Evolutionary conservation across 2,888 invertebrate genomes (phyloP).

Genomic region (Amphiduros pacificus): DNA sequence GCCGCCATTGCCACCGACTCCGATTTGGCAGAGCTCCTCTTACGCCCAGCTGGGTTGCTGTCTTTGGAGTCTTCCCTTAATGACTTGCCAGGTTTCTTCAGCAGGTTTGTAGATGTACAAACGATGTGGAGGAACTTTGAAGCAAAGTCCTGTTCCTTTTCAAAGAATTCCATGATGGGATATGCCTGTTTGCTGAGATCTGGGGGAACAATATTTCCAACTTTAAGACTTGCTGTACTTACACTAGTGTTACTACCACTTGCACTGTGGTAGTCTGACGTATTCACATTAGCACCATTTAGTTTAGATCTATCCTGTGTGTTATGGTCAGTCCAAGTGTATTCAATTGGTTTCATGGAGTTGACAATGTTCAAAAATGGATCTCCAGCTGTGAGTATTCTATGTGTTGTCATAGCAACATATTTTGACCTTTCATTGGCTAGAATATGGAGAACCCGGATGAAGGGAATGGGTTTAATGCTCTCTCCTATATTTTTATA

Average conservation of each 20-base stretch:
- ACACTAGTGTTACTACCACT: slow-evolving; percentile 4
- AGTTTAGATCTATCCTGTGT: neutral
- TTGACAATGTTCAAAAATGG: slow-evolving; percentile 44
- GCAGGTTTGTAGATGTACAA: slow-evolving; percentile 52
- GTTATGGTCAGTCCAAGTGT: slow-evolving; percentile 35
- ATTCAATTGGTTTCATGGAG: slow-evolving; percentile 38
- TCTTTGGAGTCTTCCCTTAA: too few relatives aligned
- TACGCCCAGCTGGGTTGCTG: neutral
- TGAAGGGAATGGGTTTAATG: slow-evolving; percentile 44
- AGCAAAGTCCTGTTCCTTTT: slow-evolving; percentile 52
- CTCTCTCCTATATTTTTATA: slow-evolving; percentile 16
- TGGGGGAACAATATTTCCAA: slow-evolving; percentile 44
- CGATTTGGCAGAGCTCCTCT: neutral
- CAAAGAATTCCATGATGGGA: slow-evolving; percentile 49
- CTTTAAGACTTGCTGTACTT: slow-evolving; percentile 1
- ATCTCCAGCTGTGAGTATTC: slow-evolving; percentile 49
- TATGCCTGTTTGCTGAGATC: slow-evolving; percentile 47
- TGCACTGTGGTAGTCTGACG: slow-evolving; percentile 46
- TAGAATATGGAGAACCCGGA: slow-evolving; percentile 47
- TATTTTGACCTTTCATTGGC: slow-evolving; percentile 52
- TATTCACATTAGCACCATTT: slow-evolving; percentile 26
- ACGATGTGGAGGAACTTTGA: slow-evolving; percentile 53
- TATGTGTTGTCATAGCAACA: slow-evolving; percentile 50
- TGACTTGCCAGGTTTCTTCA: slow-evolving; percentile 37
- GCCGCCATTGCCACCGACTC: slow-evolving; percentile 1